Evolutionary conservation across 1,140 invertebrate genomes (phyloP).

Genomic region (Tetraneura akinire): DNA sequence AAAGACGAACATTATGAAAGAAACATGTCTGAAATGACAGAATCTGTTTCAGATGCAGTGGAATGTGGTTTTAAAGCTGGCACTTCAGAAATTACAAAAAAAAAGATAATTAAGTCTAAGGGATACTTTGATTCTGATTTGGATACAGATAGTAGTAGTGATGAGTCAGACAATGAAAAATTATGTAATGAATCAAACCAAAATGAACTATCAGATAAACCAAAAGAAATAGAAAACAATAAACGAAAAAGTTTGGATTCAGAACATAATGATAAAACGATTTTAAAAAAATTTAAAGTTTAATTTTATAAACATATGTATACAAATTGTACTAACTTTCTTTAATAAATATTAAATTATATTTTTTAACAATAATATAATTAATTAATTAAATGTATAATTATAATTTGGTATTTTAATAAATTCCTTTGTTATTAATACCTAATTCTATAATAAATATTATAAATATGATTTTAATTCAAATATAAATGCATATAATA

Average conservation of each 20-base stretch:
- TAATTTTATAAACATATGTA: no score
- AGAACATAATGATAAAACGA: background rate
- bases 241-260: slow-evolving; percentile 38
- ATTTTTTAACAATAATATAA: no score
- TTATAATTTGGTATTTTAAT: no score
- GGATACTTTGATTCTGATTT: slow-evolving; percentile 46
- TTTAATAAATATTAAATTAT: no score
- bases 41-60: slow-evolving; percentile 79
- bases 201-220: background rate
- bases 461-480: no score
- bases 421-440: no score
- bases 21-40: slow-evolving; percentile 72
- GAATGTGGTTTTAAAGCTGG: slow-evolving; percentile 70
- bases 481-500: no score
- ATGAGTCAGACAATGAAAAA: slow-evolving; percentile 30
- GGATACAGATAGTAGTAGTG: slow-evolving; percentile 36
- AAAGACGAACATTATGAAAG: slow-evolving; percentile 78
- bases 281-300: slow-evolving; percentile 10
- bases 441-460: no score
- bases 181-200: background rate
- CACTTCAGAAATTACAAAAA: slow-evolving; percentile 21
- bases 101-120: slow-evolving; percentile 24
- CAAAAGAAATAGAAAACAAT: slow-evolving; percentile 7
- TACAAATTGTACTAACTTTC: no score
- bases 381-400: no score